phyloP scores from a whole-genome alignment of 2,888 invertebrate species.

The Morpho deidamia region DNA sequence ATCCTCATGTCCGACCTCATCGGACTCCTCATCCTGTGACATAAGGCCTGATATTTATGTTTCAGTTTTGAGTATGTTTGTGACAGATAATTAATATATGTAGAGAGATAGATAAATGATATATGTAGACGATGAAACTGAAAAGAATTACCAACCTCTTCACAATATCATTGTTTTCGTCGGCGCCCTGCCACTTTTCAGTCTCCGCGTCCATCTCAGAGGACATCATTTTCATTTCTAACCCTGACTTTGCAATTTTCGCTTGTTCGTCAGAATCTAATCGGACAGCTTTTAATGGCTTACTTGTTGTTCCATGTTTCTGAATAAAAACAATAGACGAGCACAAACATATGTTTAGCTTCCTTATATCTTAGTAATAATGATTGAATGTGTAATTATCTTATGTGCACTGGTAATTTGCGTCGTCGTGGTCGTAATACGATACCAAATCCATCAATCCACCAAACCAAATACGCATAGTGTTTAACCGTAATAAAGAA shows the following conservation, averaged over 20 bases:
- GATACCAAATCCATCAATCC: too few relatives aligned
- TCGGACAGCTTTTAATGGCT: conserved; percentile 93
- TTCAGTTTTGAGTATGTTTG: too few relatives aligned
- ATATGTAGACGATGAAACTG: not conserved
- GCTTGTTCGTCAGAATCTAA: conserved; percentile 97
- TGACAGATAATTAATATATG: too few relatives aligned
- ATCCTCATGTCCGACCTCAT: too few relatives aligned
- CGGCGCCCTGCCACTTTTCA: conserved; percentile 94
- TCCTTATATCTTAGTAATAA: not conserved
- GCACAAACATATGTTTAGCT: not conserved
- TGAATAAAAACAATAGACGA: conserved; percentile 53
- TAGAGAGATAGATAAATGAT: too few relatives aligned
- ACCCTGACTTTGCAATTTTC: conserved; percentile 96
- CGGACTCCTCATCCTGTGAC: too few relatives aligned
- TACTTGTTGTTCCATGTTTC: conserved; percentile 98
- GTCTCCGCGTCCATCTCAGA: conserved; percentile 98
- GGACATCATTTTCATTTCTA: conserved; percentile 97
- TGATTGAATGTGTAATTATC: too few relatives aligned
- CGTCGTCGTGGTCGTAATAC: too few relatives aligned
- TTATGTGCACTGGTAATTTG: too few relatives aligned
- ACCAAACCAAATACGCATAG: too few relatives aligned
- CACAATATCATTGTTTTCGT: conserved; percentile 87
- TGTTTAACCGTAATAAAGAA: too few relatives aligned
- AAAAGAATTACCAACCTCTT: conserved; percentile 66
- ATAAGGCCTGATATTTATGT: too few relatives aligned